Evolutionary conservation across 2,113 vertebrate genomes (phyloP).

Genomic region (Numida meleagris): DNA sequence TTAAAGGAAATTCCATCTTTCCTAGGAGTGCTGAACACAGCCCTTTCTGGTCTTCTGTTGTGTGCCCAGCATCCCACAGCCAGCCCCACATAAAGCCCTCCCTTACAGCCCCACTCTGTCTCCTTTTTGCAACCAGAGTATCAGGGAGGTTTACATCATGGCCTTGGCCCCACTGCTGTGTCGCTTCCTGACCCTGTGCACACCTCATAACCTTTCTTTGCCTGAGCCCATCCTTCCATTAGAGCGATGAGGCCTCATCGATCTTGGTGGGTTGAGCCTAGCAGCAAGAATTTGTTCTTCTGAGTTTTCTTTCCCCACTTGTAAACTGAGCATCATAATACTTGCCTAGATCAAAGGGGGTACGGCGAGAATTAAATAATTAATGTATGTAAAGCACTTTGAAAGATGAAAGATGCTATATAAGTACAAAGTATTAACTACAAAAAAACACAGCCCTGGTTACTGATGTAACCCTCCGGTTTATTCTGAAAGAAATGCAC

Average conservation of each 20-base stretch:
- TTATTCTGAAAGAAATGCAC: constrained; percentile 7
- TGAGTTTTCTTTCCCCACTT: background rate
- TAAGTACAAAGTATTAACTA: constrained; percentile 65
- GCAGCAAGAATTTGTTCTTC: constrained; percentile 33
- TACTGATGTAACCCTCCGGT: background rate
- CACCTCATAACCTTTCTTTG: background rate
- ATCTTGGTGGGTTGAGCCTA: background rate
- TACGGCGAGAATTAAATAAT: constrained; percentile 51
- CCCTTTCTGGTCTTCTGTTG: background rate
- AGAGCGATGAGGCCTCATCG: accelerated
- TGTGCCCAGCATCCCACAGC: background rate
- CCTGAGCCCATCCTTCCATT: background rate
- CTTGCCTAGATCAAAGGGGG: constrained; percentile 62
- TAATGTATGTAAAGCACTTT: constrained; percentile 62
- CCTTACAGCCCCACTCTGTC: background rate
- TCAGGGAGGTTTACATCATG: background rate
- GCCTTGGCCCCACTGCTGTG: background rate
- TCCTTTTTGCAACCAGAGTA: background rate
- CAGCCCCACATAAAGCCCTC: background rate
- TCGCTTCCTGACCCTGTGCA: background rate
- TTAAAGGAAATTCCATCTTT: background rate
- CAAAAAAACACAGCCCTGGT: background rate
- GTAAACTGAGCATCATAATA: constrained; percentile 38
- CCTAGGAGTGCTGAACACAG: background rate
- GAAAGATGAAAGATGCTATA: constrained; percentile 69